Base-by-base conservation (phyloP, 2,888 invertebrate genomes). In the Meta bourneti region DNA sequence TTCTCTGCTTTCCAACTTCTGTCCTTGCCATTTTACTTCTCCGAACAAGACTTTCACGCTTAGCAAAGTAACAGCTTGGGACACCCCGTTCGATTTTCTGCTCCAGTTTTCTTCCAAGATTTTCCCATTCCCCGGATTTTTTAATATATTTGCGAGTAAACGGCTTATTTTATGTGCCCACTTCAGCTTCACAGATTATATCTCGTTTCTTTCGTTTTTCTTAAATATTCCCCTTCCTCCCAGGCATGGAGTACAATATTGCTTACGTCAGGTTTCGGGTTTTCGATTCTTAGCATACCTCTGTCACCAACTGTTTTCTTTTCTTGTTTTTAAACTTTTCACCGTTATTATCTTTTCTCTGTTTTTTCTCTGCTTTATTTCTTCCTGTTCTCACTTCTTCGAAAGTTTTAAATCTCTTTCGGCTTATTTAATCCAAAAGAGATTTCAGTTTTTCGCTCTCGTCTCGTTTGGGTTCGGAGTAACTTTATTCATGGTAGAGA, bases 391-490 rank as follows among this genome's bases (percentile, higher is more conserved):
- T 11, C 20, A 49, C 69, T 86, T 77, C 51, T 11, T 9, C 8
- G 49, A 69, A 82, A 75, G 77, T 83, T 82, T 77, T 69, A 82
- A 89, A 82, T 82, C 52, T 84, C 78, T 84, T 72, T 83, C 78
- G 19, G 74, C 72, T 90, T 71, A 90, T 84, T 84, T 90, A 90
- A 90, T 83, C 72, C 89, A 8, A 83, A 74, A 83, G 78, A 79
- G 78, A 90, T 90, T 90, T 84, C 71, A 71, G 20, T 16, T 54
- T 54, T 79, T 48, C 54, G 9, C 75, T n/a, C 6, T 16, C 19
- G n/a, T n/a, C 13, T 79, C 7, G 48, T 51, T 7, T 69, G 85
- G 85, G 19, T 78, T 49, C 48, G 61, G 19, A 54, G 72, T 16
- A 52, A 83, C 71, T 83, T 72, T 52, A 11, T 61, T 16, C 13